These are phyloP conservation scores for Drosophila malerkotliana DNA, from an alignment of 1,140 invertebrate genomes.

Conservation along the genomic window DNA sequence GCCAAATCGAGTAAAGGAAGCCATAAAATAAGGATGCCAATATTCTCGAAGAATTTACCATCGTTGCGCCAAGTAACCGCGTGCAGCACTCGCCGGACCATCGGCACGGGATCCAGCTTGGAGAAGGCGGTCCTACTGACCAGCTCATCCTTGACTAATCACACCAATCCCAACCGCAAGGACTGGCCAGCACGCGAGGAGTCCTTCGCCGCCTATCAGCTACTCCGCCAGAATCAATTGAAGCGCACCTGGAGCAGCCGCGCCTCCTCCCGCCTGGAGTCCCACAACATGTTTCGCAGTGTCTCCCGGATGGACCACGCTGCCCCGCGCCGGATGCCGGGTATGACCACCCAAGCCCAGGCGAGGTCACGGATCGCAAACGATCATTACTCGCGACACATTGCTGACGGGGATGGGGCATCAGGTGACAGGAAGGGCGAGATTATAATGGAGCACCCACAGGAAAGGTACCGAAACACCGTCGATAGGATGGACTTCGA, in stretches of 20 bases:
- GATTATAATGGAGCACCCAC: neutral
- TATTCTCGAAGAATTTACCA: constrained; percentile 12
- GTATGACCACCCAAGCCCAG: constrained; percentile 10
- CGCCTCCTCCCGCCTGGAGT: neutral
- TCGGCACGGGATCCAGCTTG: neutral
- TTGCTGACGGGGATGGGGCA: neutral
- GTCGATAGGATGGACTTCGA: neutral
- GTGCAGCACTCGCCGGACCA: neutral
- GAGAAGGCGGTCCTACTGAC: neutral
- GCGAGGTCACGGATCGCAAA: neutral
- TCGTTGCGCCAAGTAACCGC: neutral
- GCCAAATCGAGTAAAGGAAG: neutral
- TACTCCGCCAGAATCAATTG: constrained; percentile 4
- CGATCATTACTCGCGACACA: neutral
- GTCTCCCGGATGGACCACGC: neutral
- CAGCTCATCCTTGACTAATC: neutral
- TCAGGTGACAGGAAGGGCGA: neutral
- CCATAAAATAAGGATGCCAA: constrained; percentile 21
- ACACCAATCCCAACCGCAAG: neutral
- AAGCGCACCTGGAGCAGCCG: constrained; percentile 4
- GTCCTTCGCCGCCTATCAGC: neutral
- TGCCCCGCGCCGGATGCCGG: neutral
- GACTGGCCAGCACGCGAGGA: constrained; percentile 29
- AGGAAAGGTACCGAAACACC: neutral
- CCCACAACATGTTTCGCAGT: neutral